Percentiles rank a stretch among this genome's conserved stretches.
phyloP scores from a whole-genome alignment of 1,140 invertebrate species.

The Andrena cerasifolii region DNA sequence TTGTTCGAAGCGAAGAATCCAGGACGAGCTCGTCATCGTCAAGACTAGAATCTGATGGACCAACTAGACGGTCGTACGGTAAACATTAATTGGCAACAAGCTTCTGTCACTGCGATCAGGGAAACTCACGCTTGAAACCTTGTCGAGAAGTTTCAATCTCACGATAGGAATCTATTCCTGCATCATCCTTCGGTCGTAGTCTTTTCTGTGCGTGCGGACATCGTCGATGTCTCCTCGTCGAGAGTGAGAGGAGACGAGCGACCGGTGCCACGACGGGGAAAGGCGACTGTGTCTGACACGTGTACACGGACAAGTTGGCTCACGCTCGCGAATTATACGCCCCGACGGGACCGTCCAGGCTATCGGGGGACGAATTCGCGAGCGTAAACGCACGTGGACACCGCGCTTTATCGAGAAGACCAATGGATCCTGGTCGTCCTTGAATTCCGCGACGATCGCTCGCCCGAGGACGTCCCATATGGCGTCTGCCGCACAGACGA shows the following conservation, averaged over 20 bases:
- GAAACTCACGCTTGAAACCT: neutral
- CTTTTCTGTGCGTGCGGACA: slow-evolving; percentile 21
- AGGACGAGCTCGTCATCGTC: no score
- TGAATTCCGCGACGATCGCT: slow-evolving; percentile 12
- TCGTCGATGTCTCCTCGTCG: slow-evolving; percentile 35
- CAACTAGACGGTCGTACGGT: slow-evolving; percentile 1
- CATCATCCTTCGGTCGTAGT: slow-evolving; percentile 36
- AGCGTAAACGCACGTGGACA: slow-evolving; percentile 15
- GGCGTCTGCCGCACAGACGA: slow-evolving; percentile 4
- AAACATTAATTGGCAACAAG: slow-evolving; percentile 21
- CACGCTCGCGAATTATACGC: neutral
- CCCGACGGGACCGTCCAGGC: neutral
- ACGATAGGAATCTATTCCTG: slow-evolving; percentile 40
- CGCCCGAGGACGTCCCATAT: slow-evolving; percentile 23
- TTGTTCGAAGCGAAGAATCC: no score
- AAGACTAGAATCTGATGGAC: no score
- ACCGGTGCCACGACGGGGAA: slow-evolving; percentile 56
- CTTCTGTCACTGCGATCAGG: neutral
- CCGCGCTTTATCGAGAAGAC: neutral
- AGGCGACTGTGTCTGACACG: slow-evolving; percentile 21
- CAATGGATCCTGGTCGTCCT: slow-evolving; percentile 37
- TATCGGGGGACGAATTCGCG: slow-evolving; percentile 18
- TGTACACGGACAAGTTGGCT: neutral
- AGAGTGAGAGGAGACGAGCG: slow-evolving; percentile 68
- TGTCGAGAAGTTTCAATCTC: neutral